Evolutionary conservation across 2,888 invertebrate genomes (phyloP), one percentile per base, ranked within the genome.

Genomic region (Eulithis prunata): DNA sequence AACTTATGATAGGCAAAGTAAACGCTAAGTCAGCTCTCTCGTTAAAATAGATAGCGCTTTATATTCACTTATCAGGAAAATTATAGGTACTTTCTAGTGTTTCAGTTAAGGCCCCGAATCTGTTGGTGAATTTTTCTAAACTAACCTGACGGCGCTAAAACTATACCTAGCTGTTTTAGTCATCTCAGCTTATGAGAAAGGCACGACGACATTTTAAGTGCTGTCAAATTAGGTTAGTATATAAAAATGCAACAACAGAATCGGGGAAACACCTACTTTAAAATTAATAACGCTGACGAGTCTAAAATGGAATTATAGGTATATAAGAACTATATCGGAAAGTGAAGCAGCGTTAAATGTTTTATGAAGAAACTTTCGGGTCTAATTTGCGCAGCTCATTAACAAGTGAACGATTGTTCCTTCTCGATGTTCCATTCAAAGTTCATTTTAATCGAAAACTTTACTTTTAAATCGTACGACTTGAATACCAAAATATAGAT

Each of bases 1-100:
- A 63, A 71, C 47, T 67, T 66, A 69, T 64, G 68, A 72, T 71
- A 69, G 62, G 54, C 69, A 60, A 66, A 66, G 32, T 64, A 58
- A 70, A 65, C 55, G 61, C 68, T 62, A 52, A 43, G 62, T 69
- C 64, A 69, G 71, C 53, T 65, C 59, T 46, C 64, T 62, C 62
- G 67, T 64, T 47, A 43, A 55, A 45, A 53, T 45, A 0, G 4
- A 32, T 36, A 13, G 11, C 49, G 41, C 41, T 47, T 45, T 53
- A 57, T 54, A 55, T 36, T 51, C 56, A 56, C 45, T 11, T 60
- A 56, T 38, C 11, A 13, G 7, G 21, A 57, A 52, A 13, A 36
- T 53, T 32, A 21, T 32, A n/a, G n/a, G n/a, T n/a, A 45, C 51
- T 56, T n/a, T 46, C 49, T 11, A 43, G 51, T 43, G 12, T 14